phyloP scores from a whole-genome alignment of 2,113 vertebrate genomes.

The Paramisgurnus dabryanus region DNA sequence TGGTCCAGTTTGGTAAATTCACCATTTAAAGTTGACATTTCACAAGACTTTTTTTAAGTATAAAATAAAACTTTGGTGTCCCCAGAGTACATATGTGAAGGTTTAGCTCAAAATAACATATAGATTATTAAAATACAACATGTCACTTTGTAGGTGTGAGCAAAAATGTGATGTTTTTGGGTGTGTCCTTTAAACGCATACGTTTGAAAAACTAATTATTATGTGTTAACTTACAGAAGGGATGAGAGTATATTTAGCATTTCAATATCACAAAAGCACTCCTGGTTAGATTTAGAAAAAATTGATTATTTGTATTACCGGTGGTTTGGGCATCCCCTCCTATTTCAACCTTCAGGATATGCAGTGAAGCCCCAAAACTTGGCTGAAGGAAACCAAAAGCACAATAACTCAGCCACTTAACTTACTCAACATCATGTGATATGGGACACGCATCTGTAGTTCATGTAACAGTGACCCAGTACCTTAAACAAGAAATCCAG shows the following conservation, averaged over 20 bases:
- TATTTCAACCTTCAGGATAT: conserved; percentile 97
- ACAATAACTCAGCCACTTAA: not conserved
- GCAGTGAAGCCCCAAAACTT: conserved; percentile 91
- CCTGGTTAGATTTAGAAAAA: not conserved
- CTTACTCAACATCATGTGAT: not conserved
- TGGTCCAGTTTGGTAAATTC: too few relatives aligned
- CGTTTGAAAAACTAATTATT: too few relatives aligned
- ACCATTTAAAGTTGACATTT: too few relatives aligned
- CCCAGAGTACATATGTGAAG: too few relatives aligned
- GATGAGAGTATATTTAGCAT: not conserved
- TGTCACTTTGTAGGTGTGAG: too few relatives aligned
- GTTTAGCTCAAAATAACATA: too few relatives aligned
- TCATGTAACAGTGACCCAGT: conserved; percentile 38
- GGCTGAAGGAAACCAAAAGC: conserved; percentile 73
- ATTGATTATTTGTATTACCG: conserved; percentile 72
- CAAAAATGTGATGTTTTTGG: too few relatives aligned
- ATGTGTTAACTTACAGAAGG: too few relatives aligned
- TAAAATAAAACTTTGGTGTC: too few relatives aligned
- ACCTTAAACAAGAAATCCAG: conserved; percentile 97
- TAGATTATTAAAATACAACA: too few relatives aligned
- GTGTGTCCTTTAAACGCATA: too few relatives aligned
- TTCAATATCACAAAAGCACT: not conserved
- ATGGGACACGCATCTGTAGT: not conserved
- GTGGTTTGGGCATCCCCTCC: conserved; percentile 97
- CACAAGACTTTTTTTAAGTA: too few relatives aligned